Evolutionary conservation across 2,888 invertebrate genomes (phyloP).

Genomic region (Cyclophora punctaria): DNA sequence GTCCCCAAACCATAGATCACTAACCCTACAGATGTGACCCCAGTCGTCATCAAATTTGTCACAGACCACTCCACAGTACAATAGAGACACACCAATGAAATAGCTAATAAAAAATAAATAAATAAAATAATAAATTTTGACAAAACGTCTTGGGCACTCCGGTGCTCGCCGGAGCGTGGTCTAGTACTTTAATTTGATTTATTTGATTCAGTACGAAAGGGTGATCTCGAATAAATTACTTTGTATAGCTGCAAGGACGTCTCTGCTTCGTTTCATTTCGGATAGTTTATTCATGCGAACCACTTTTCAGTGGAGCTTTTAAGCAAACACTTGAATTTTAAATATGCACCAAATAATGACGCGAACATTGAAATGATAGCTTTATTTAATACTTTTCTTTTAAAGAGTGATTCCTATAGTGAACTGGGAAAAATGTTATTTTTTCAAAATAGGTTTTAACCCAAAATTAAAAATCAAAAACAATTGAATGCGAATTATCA

Average conservation of each 20-base stretch:
- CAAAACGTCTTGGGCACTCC: constrained; percentile 75
- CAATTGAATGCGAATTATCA: no score
- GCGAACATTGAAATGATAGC: no score
- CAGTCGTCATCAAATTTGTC: constrained; percentile 73
- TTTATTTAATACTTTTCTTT: no score
- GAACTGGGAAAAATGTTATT: no score
- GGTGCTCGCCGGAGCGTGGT: constrained; percentile 56
- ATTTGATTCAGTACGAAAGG: constrained; percentile 65
- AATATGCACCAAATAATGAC: no score
- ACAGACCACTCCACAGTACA: constrained; percentile 69
- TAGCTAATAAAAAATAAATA: constrained; percentile 67
- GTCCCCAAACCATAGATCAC: constrained; percentile 60
- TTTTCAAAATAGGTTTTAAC: no score
- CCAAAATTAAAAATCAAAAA: no score
- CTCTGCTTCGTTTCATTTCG: constrained; percentile 13
- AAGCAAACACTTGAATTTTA: no score
- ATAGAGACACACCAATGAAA: constrained; percentile 57
- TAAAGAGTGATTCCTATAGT: no score
- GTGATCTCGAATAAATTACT: constrained; percentile 61
- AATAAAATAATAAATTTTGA: constrained; percentile 74
- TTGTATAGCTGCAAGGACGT: constrained; percentile 32
- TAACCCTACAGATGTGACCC: constrained; percentile 59
- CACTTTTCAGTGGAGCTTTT: no score
- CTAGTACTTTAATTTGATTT: constrained; percentile 72
- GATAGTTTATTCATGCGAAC: constrained; percentile 18